phyloP scores from a whole-genome alignment of 2,888 invertebrate species.

The Mimachlamys varia region DNA sequence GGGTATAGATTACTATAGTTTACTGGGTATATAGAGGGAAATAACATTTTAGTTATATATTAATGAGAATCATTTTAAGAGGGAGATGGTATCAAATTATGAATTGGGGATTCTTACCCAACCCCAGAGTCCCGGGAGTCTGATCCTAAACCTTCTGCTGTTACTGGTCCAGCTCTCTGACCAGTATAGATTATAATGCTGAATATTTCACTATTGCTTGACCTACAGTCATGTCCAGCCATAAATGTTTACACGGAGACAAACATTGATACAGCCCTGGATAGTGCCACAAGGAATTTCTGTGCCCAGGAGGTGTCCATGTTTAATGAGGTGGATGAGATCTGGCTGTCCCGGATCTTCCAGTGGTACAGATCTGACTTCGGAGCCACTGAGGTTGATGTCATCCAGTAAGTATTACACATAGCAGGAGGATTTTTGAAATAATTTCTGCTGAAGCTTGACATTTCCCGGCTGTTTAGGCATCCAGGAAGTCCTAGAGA shows the following conservation, averaged over 20 bases:
- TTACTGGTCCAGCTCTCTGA: no score
- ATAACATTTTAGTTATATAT: no score
- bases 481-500: no score
- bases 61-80: no score
- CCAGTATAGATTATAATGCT: neutral
- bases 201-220: conserved; percentile 40
- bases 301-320: conserved; percentile 76
- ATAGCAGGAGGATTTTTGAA: neutral
- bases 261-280: conserved; percentile 77
- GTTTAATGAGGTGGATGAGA: conserved; percentile 69
- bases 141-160: no score
- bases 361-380: conserved; percentile 80
- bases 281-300: conserved; percentile 75
- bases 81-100: no score
- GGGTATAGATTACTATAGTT: no score
- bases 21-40: no score
- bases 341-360: conserved; percentile 77
- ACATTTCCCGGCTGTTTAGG: no score
- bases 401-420: conserved; percentile 75
- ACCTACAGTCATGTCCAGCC: conserved; percentile 79
- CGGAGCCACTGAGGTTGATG: conserved; percentile 74
- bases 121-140: no score
- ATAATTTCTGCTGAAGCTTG: no score
- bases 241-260: conserved; percentile 78
- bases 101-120: no score